phyloP scores from a whole-genome alignment of 1,140 invertebrate genomes.

The Trichomalopsis sarcophagae region DNA sequence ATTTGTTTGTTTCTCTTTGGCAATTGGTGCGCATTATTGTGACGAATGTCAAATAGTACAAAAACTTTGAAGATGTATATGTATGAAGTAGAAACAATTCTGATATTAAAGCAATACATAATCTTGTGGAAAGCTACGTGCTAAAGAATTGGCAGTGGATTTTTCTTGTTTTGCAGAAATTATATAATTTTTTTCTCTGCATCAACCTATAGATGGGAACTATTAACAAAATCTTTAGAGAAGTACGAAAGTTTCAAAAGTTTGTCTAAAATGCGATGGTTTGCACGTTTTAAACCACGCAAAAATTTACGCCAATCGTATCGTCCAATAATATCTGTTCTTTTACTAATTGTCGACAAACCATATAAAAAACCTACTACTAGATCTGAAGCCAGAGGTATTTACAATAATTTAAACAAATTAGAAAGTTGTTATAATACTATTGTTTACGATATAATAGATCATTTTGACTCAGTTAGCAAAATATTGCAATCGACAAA shows the following conservation, averaged over 20 bases:
- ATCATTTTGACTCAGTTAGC: constrained; percentile 4
- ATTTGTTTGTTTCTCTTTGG: too few relatives aligned
- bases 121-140: too few relatives aligned
- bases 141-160: background rate
- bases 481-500: background rate
- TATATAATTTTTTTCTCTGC: constrained; percentile 56
- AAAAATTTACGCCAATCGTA: background rate
- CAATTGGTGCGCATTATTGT: too few relatives aligned
- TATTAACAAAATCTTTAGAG: constrained; percentile 48
- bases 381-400: background rate
- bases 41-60: too few relatives aligned
- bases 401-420: constrained; percentile 2
- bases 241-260: constrained; percentile 46
- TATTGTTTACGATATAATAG: background rate
- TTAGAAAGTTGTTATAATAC: background rate
- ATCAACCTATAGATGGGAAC: constrained; percentile 56
- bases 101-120: too few relatives aligned
- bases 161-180: constrained; percentile 41
- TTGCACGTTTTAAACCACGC: constrained; percentile 47
- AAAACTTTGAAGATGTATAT: too few relatives aligned
- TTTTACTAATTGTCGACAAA: background rate
- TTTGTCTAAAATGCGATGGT: constrained; percentile 45
- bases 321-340: background rate
- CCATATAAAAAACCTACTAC: background rate
- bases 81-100: too few relatives aligned